phyloP scores from a whole-genome alignment of 2,888 invertebrate genomes.

The Ectropis crepuscularia region DNA sequence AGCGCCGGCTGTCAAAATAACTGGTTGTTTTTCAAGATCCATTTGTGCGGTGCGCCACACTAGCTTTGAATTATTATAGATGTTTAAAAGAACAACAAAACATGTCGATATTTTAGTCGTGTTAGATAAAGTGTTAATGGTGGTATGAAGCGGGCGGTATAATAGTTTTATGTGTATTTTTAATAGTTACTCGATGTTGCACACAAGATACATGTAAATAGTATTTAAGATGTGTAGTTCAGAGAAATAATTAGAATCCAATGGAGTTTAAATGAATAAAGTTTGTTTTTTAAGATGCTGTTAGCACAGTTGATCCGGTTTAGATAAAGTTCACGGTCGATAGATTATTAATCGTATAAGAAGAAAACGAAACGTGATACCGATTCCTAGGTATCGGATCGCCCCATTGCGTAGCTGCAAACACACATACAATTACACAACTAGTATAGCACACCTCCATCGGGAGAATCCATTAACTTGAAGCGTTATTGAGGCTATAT shows the following conservation, averaged over 20 bases:
- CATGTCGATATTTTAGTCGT: conserved; percentile 71
- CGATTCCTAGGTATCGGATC: conserved; percentile 36
- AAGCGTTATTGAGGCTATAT: conserved; percentile 75
- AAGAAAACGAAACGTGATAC: conserved; percentile 37
- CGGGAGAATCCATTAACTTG: conserved; percentile 73
- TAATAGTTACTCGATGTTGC: conserved; percentile 16
- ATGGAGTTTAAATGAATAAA: conserved; percentile 22
- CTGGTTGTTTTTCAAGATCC: conserved; percentile 81
- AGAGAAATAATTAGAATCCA: conserved; percentile 20
- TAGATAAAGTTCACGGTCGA: conserved; percentile 43
- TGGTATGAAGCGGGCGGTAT: conserved; percentile 53
- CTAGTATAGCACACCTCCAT: conserved; percentile 55
- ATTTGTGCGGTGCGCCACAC: conserved; percentile 72
- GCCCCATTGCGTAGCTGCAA: conserved; percentile 22
- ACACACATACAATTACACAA: conserved; percentile 18
- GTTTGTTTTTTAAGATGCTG: conserved; percentile 30
- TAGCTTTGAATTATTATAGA: conserved; percentile 75
- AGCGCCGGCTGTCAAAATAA: conserved; percentile 74
- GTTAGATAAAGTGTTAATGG: conserved; percentile 72
- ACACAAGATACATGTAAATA: conserved; percentile 23
- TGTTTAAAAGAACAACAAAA: conserved; percentile 76
- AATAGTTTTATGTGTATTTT: conserved; percentile 40
- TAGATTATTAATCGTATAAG: conserved; percentile 30
- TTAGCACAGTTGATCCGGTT: conserved; percentile 34
- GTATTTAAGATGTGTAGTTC: conserved; percentile 17